phyloP scores from a whole-genome alignment of 2,888 invertebrate genomes.

The Eustalomyia histrio region DNA sequence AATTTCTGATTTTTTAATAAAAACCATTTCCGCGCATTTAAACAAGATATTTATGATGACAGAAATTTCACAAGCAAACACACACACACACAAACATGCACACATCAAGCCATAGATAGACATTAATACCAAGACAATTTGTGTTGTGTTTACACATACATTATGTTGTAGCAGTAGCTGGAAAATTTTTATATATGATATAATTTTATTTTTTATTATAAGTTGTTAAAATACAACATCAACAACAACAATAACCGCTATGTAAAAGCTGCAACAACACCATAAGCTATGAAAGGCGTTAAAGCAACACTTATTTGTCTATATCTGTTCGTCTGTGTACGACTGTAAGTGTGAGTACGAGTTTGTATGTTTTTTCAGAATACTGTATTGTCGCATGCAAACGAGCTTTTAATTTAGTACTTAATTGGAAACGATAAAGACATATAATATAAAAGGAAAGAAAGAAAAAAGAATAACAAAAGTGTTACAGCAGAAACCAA shows the following conservation, averaged over 20 bases:
- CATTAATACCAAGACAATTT: background rate
- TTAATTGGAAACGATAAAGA: slow-evolving; percentile 64
- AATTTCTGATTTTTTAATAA: slow-evolving; percentile 50
- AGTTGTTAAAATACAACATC: slow-evolving; percentile 21
- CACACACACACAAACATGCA: background rate
- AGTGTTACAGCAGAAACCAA: slow-evolving; percentile 8
- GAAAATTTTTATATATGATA: background rate
- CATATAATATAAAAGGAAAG: slow-evolving; percentile 29
- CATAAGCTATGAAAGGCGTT: slow-evolving; percentile 31
- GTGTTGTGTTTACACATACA: background rate
- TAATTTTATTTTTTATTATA: background rate
- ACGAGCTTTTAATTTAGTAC: slow-evolving; percentile 63
- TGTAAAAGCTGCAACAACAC: slow-evolving; percentile 1
- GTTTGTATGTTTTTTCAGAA: slow-evolving; percentile 8
- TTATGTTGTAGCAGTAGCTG: background rate
- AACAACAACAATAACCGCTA: slow-evolving; percentile 27
- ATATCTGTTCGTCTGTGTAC: background rate
- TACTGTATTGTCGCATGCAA: slow-evolving; percentile 55
- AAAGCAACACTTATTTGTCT: slow-evolving; percentile 45
- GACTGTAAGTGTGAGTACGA: background rate
- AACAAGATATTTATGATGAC: slow-evolving; percentile 56
- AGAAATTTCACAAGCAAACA: slow-evolving; percentile 18
- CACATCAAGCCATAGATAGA: too few relatives aligned
- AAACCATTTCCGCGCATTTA: slow-evolving; percentile 52
- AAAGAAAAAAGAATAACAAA: background rate